Evolutionary conservation across 2,888 invertebrate genomes (phyloP), one percentile per base, ranked within the genome.

Genomic region (Clistopyga incitator): DNA sequence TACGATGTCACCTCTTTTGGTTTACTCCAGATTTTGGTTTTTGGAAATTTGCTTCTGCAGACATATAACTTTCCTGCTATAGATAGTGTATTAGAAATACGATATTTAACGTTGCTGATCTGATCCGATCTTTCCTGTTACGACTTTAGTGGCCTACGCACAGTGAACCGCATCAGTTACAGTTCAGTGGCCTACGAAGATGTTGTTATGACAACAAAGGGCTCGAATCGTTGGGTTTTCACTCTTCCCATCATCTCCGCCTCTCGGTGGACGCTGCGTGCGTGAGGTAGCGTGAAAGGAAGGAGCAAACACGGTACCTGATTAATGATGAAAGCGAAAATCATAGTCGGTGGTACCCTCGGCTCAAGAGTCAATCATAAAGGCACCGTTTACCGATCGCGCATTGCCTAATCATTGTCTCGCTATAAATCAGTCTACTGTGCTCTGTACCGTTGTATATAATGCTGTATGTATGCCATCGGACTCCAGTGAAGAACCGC

Each of bases 341-440:
- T 90, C 90, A 88, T 87, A 89, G 88, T 85, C 85, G 87, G 87
- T 86, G 89, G 88, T 85, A 84, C 52, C 61, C 47, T 80, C 88
- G 87, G 82, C 84, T 88, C 86, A 86, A 88, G 87, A 88, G 87
- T 87, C 84, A 86, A 88, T 91, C 90, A 91, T 92, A 92, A 92
- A 90, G 89, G 90, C 89, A 89, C 88, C 90, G 90, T 92, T 92
- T 92, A 92, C 90, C 90, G 88, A 89, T 87, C 78, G 88, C 88
- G 89, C 90, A 90, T 90, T 91, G 92, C 91, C 90, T 89, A 91
- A 92, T 92, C 93, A 93, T 92, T 88, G 89, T 88, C 88, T 88
- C 86, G 88, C 90, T 90, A 92, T 93, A 91, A 92, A 93, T 92
- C 92, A 92, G 88, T 88, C 88, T 85, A 88, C 87, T 70, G 61